phyloP scores from a whole-genome alignment of 2,888 invertebrate genomes.

The Lucinisca nassula region DNA sequence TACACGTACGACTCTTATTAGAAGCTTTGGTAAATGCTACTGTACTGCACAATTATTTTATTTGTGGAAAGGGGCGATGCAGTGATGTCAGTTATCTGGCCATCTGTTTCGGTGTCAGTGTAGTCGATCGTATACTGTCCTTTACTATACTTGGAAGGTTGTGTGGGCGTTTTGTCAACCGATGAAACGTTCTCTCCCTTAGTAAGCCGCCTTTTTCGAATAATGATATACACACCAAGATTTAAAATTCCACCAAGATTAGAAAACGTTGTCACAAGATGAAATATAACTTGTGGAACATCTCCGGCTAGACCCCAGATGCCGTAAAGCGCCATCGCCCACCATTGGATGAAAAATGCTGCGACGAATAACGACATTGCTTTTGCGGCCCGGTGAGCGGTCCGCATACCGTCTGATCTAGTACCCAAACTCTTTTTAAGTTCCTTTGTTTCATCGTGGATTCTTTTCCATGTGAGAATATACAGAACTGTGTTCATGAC shows the following conservation, averaged over 20 bases:
- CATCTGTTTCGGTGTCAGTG: background rate
- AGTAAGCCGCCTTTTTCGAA: conserved; percentile 24
- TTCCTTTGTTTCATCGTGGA: conserved; percentile 49
- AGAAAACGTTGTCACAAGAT: conserved; percentile 69
- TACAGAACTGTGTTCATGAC: conserved; percentile 66
- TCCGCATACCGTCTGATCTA: conserved; percentile 46
- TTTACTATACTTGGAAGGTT: too few species aligned
- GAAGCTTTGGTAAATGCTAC: too few species aligned
- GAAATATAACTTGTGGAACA: conserved; percentile 63
- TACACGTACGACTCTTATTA: too few species aligned
- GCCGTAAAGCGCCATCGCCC: conserved; percentile 68
- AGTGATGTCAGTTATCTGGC: background rate
- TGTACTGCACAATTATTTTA: too few species aligned
- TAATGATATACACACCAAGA: conserved; percentile 61
- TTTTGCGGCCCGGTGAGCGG: conserved; percentile 66
- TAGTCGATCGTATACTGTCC: background rate
- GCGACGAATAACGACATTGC: conserved; percentile 71
- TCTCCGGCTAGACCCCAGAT: conserved; percentile 55
- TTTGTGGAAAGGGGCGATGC: too few species aligned
- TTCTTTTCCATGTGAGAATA: conserved; percentile 67
- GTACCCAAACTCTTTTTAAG: conserved; percentile 31
- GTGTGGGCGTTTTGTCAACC: background rate
- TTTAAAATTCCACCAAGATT: conserved; percentile 70
- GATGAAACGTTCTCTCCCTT: conserved; percentile 39
- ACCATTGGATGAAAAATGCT: conserved; percentile 73